These are phyloP conservation scores for Sorex fumeus DNA, from an alignment of 2,113 vertebrate species.

Conservation along the genomic window DNA sequence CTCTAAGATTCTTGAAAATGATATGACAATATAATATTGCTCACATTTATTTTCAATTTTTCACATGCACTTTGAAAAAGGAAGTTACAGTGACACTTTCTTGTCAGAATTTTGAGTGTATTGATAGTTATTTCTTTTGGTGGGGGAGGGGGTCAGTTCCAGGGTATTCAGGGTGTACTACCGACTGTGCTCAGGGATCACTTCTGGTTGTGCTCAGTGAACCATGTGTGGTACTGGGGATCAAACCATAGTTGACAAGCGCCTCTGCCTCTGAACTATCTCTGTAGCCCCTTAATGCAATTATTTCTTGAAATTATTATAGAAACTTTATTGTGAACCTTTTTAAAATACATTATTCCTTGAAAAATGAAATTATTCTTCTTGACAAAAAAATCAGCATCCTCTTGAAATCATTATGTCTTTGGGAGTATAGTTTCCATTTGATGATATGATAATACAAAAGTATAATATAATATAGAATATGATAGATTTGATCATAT, in stretches of 20 bases:
- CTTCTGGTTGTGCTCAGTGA: no score
- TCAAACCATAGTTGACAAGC: no score
- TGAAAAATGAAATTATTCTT: conserved; percentile 19
- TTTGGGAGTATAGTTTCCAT: not conserved
- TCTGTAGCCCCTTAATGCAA: not conserved
- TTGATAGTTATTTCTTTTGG: conserved; percentile 20
- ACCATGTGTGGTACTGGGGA: no score
- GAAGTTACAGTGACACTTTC: not conserved
- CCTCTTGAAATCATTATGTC: not conserved
- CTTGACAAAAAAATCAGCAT: not conserved
- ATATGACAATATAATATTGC: not conserved
- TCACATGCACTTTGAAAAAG: not conserved
- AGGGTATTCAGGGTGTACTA: no score
- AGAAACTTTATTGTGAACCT: not conserved
- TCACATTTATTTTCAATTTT: conserved; percentile 25
- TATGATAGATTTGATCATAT: not conserved
- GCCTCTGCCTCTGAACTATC: no score
- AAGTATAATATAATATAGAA: no score
- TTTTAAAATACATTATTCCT: not conserved
- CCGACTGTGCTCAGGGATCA: no score
- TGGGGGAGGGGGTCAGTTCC: no score
- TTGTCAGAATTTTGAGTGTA: not conserved
- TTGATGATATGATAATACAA: not conserved
- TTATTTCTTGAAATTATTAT: conserved; percentile 29
- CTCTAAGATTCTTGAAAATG: not conserved